Evolutionary conservation across 2,888 invertebrate species (phyloP).

Genomic region (Choreutis nemorana): DNA sequence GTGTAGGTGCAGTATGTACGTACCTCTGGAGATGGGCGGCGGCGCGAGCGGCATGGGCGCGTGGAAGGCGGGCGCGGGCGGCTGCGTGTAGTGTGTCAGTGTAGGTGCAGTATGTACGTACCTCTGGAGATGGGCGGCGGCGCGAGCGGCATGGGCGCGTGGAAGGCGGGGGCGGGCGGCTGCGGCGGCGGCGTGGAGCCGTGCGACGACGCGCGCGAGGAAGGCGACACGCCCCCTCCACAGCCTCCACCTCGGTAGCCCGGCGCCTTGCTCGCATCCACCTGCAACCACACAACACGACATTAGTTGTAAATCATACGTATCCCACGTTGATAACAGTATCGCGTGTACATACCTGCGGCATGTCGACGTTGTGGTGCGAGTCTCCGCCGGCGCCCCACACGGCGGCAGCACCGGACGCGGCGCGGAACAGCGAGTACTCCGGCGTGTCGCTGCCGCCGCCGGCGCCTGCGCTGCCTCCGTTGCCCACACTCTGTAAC

Average conservation of each 20-base stretch:
- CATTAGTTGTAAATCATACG: no score
- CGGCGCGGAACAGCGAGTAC: slow-evolving; percentile 88
- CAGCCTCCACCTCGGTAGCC: slow-evolving; percentile 85
- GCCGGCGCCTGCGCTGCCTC: slow-evolving; percentile 24
- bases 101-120: slow-evolving; percentile 4
- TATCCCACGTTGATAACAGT: not conserved
- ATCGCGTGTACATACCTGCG: slow-evolving; percentile 25
- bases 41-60: slow-evolving; percentile 9
- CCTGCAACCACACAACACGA: slow-evolving; percentile 54
- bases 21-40: slow-evolving; percentile 10
- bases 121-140: slow-evolving; percentile 16
- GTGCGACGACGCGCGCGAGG: slow-evolving; percentile 58
- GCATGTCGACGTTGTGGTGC: slow-evolving; percentile 52
- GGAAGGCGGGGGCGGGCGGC: slow-evolving; percentile 14
- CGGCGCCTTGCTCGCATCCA: slow-evolving; percentile 89
- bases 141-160: slow-evolving; percentile 1
- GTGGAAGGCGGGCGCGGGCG: slow-evolving; percentile 12
- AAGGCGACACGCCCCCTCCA: slow-evolving; percentile 75
- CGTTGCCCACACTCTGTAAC: no score
- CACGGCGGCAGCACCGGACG: slow-evolving; percentile 52
- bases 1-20: slow-evolving; percentile 10
- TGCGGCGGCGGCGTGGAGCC: slow-evolving; percentile 55
- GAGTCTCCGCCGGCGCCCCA: slow-evolving; percentile 42
- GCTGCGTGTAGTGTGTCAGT: slow-evolving; percentile 6
- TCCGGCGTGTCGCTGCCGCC: slow-evolving; percentile 68